phyloP scores from a whole-genome alignment of 1,140 invertebrate genomes.

The Aphis craccivora region DNA sequence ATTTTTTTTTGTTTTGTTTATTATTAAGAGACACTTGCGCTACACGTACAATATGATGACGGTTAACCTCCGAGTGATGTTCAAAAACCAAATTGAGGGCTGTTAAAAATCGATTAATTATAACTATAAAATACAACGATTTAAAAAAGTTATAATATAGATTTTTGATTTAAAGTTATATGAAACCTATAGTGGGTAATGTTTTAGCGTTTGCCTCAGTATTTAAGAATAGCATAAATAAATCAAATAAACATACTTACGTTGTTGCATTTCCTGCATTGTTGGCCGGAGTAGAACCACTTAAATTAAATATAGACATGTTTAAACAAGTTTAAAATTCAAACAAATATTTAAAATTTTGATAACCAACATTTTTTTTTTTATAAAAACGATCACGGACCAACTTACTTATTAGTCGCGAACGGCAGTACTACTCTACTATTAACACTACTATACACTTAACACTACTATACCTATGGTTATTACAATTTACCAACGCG shows the following conservation, averaged over 20 bases:
- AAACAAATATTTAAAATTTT: background rate
- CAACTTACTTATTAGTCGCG: background rate
- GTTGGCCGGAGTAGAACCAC: background rate
- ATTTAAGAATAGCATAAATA: background rate
- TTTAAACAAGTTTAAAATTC: background rate
- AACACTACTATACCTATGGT: too few relatives aligned
- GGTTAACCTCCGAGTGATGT: constrained; percentile 23
- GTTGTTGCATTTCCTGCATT: constrained; percentile 32
- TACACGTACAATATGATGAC: too few relatives aligned
- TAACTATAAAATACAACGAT: background rate
- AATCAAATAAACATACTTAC: background rate
- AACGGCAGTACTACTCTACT: too few relatives aligned
- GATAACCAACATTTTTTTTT: background rate
- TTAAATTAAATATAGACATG: constrained; percentile 48
- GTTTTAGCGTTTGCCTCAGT: background rate
- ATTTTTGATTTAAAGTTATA: background rate
- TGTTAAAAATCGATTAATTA: background rate
- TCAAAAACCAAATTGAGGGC: constrained; percentile 49
- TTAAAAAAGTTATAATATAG: background rate
- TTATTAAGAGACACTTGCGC: too few relatives aligned
- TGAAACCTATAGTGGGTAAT: background rate
- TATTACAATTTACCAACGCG: too few relatives aligned
- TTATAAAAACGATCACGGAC: too few relatives aligned
- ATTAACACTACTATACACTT: too few relatives aligned
- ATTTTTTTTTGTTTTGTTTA: too few relatives aligned